Percentiles rank a stretch among this genome's conserved stretches.
Conservation (phyloP, 1,140 invertebrate genomes). For the Phthorimaea operculella region DNA sequence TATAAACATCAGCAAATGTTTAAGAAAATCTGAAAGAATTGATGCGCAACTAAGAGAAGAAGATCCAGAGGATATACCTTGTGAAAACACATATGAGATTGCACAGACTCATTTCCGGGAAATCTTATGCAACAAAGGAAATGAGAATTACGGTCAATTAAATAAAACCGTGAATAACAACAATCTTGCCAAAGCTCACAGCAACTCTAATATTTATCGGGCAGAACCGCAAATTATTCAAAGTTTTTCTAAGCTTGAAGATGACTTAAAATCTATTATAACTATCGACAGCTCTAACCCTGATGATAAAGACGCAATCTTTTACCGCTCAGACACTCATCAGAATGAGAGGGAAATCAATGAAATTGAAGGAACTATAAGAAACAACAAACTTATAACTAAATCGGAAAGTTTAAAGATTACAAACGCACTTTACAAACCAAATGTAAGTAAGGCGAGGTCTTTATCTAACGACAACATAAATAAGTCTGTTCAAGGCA, state of each 20-base stretch:
- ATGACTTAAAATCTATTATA: constrained; percentile 60
- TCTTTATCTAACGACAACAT: constrained; percentile 57
- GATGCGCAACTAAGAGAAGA: constrained; percentile 71
- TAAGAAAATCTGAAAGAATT: constrained; percentile 74
- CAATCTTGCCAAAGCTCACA: constrained; percentile 20
- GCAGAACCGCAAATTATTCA: constrained; percentile 39
- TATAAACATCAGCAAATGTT: constrained; percentile 73
- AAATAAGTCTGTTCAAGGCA: constrained; percentile 30
- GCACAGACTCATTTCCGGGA: constrained; percentile 51
- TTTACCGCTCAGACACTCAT: constrained; percentile 45
- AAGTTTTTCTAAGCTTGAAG: constrained; percentile 52
- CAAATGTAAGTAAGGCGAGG: constrained; percentile 44
- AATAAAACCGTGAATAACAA: constrained; percentile 39
- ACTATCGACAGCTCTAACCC: constrained; percentile 54
- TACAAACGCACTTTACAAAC: constrained; percentile 28
- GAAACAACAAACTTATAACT: constrained; percentile 59
- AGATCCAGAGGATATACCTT: constrained; percentile 56
- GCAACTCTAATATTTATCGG: constrained; percentile 24
- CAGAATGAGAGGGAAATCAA: constrained; percentile 65
- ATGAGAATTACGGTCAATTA: constrained; percentile 54
- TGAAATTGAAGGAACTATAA: constrained; percentile 62
- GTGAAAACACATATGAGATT: constrained; percentile 59
- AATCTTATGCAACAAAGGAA: constrained; percentile 42
- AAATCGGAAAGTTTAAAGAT: constrained; percentile 58
- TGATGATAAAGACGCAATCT: constrained; percentile 42